Percentiles rank a stretch among this genome's conserved stretches.
These are phyloP conservation scores for Gambusia yucatana DNA, from an alignment of 2,797 vertebrate genomes.

Conservation along the genomic window DNA sequence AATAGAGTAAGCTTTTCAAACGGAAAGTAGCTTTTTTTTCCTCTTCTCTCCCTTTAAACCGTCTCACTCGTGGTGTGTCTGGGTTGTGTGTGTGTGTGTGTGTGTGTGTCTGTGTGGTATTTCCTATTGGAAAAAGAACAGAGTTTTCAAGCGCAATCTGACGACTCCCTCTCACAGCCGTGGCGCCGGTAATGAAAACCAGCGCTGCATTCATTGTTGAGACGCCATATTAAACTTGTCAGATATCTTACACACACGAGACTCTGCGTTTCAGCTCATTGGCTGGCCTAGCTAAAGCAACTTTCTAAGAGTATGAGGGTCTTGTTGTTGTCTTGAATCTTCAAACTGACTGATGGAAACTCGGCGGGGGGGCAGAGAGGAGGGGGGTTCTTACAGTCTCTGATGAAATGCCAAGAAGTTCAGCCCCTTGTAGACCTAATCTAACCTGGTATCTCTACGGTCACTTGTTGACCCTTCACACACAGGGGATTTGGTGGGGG, in stretches of 20 bases:
- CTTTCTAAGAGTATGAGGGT: neutral
- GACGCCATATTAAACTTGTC: slow-evolving; percentile 56
- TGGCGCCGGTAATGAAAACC: slow-evolving; percentile 77
- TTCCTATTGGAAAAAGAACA: slow-evolving; percentile 77
- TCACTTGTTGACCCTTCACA: slow-evolving; percentile 71
- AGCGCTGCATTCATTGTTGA: slow-evolving; percentile 58
- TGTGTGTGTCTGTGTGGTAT: slow-evolving; percentile 65
- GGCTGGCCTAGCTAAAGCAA: neutral
- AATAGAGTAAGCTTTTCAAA: slow-evolving; percentile 44
- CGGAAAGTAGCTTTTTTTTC: slow-evolving; percentile 31
- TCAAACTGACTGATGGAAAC: neutral
- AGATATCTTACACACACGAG: slow-evolving; percentile 41
- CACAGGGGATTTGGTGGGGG: slow-evolving; percentile 63
- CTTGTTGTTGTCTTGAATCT: neutral
- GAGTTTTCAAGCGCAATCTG: slow-evolving; percentile 72
- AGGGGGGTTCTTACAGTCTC: slow-evolving; percentile 25
- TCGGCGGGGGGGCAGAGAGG: no score
- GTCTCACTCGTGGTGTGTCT: slow-evolving; percentile 16
- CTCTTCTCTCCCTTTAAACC: slow-evolving; percentile 8
- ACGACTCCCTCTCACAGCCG: slow-evolving; percentile 65
- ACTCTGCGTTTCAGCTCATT: neutral
- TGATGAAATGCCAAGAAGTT: slow-evolving; percentile 10
- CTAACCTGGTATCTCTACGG: slow-evolving; percentile 63
- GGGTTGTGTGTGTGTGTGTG: slow-evolving; percentile 4
- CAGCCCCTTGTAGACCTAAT: slow-evolving; percentile 53